Conservation (phyloP, 2,113 vertebrate genomes). For the Gopherus evgoodei region DNA sequence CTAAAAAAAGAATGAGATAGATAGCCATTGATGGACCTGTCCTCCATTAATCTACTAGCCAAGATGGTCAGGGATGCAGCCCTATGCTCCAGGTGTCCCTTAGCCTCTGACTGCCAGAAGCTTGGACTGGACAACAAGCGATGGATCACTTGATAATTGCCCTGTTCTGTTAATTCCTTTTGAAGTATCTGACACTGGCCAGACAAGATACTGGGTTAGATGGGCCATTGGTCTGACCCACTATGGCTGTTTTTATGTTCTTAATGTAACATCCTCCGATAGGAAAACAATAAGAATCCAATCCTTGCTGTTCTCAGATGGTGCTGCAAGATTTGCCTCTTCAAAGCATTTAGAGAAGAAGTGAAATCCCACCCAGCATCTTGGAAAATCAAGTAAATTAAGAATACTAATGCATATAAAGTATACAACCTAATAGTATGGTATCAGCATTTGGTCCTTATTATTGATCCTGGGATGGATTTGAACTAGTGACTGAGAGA, state of each 20-base stretch:
- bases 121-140: neutral
- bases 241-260: neutral
- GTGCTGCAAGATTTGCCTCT: neutral
- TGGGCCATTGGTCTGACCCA: neutral
- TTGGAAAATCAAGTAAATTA: neutral
- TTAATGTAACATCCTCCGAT: neutral
- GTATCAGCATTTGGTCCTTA: neutral
- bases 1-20: neutral
- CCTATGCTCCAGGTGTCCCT: neutral
- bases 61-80: neutral
- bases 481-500: neutral
- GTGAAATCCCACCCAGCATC: constrained; percentile 3
- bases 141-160: neutral
- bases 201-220: neutral
- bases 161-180: neutral
- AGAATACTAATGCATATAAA: neutral
- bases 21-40: neutral
- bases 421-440: neutral
- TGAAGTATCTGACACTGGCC: neutral
- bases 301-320: neutral
- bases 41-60: neutral
- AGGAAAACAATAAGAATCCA: neutral
- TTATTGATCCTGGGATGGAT: neutral
- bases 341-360: constrained; percentile 2
- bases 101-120: neutral